phyloP scores from a whole-genome alignment of 2,888 invertebrate genomes.

The Lamproptera curius region DNA sequence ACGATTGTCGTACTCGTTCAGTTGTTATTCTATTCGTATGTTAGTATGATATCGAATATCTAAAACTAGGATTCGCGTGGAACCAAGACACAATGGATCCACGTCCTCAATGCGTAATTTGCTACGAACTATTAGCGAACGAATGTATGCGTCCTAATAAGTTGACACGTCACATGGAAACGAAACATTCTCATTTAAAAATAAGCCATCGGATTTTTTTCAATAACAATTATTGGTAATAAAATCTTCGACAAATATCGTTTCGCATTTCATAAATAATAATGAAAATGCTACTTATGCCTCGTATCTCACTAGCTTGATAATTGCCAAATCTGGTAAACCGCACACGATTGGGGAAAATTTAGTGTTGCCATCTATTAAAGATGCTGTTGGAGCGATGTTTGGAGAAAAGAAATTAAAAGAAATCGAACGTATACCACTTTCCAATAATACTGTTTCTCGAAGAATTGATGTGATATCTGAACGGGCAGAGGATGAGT shows the following conservation, averaged over 20 bases:
- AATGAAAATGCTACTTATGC: too few relatives aligned
- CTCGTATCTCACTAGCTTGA: too few relatives aligned
- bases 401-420: conserved; percentile 19
- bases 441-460: conserved; percentile 19
- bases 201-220: neutral
- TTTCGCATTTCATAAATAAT: conserved; percentile 4
- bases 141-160: neutral
- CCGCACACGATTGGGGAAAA: conserved; percentile 18
- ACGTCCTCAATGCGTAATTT: neutral
- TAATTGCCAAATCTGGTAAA: conserved; percentile 17
- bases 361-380: conserved; percentile 19
- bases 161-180: neutral
- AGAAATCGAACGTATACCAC: conserved; percentile 22
- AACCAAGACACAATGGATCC: neutral
- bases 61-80: neutral
- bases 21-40: too few relatives aligned
- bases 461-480: conserved; percentile 20
- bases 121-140: neutral
- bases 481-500: conserved; percentile 19
- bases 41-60: too few relatives aligned
- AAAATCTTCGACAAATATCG: conserved; percentile 8
- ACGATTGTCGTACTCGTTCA: too few relatives aligned
- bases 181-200: neutral
- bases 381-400: conserved; percentile 21
- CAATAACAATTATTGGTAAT: neutral